Evolutionary conservation across 2,113 vertebrate genomes (phyloP), one percentile per base, ranked within the genome.

Genomic region (Gobio gobio): DNA sequence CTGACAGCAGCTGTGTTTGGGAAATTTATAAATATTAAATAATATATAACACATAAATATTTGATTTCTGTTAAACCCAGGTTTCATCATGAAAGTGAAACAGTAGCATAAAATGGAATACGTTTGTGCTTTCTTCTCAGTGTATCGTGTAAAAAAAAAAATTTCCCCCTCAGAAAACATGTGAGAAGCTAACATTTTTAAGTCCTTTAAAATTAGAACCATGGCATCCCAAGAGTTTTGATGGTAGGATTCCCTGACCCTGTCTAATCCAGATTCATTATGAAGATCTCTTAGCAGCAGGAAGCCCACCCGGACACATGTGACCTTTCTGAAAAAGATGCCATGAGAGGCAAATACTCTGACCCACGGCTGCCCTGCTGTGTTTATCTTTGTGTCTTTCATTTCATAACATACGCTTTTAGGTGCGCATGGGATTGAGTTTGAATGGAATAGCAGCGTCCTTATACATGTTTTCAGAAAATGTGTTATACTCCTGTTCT

Each of bases 191-290:
- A 47, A 18, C 4, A 45, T 43, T 64, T 79, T 81, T 49, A 13
- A 29, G 29, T 54, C 33, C 12, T 68, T 29, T n/a, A 68, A 81
- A 66, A 81, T n/a, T 43, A 3, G 33, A 43, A 4, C 20, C 56
- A 26, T 78, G 75, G 6, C 54, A 78, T 81, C 16, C 20, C 26
- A 68, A 51, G 45, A 33, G 45, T 68, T 51, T 68, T 81, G 16
- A 22, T 49, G 78, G 58, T 64, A 22, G 49, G 54, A 74, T 73
- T n/a, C 78, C 75, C 16, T 56, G 86, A 87, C 78, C 68, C 63
- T 45, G 63, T 74, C 58, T 87, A 79, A 87, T 87, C 86, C 51
- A 75, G 75, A 63, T 85, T 76, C 81, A 85, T 85, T 81, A 85
- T 83, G 68, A 79, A 66, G 81, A 83, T 89, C 79, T 87, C 75